Evolutionary conservation across 2,888 invertebrate species (phyloP), one percentile per base, ranked within the genome.

Genomic region (Meganola albula): DNA sequence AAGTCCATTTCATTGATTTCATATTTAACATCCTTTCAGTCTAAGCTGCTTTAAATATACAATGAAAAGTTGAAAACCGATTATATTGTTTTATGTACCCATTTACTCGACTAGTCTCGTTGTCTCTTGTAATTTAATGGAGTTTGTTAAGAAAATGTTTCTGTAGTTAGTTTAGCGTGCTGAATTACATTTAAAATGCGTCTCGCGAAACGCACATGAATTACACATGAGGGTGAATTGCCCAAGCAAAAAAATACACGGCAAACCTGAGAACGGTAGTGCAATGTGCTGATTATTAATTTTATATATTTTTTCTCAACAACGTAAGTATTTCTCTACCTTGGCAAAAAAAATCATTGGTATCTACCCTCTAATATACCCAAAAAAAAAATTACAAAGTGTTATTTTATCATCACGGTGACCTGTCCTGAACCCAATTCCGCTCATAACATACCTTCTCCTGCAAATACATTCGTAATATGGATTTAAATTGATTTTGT

Each of bases 161-260:
- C 45, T 48, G 48, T 45, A 48, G 50, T 46, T 51, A 55, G 56
- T 53, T n/a, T 56, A 56, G 53, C 52, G 59, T 58, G 66, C 57
- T 61, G 62, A 69, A 82, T 82, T 80, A 78, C 77, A 82, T 83
- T 83, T 72, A 63, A 53, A 74, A 79, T 78, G 75, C 79, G 74
- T 68, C 67, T 70, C 55, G 53, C 48, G n/a, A 57, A 53, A 44
- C 27, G 58, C 50, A 50, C 63, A 82, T 83, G 79, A 75, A 83
- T 79, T 78, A 80, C 71, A 53, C 76, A 82, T 82, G 76, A 71
- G n/a, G n/a, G n/a, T n/a, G n/a, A n/a, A n/a, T n/a, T n/a, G n/a
- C n/a, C n/a, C n/a, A n/a, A n/a, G n/a, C n/a, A n/a, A n/a, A n/a
- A n/a, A n/a, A n/a, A n/a, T n/a, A n/a, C n/a, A n/a, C n/a, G n/a